Evolutionary conservation across 2,113 vertebrate species (phyloP).

Genomic region (Neomonachus schauinslandi): DNA sequence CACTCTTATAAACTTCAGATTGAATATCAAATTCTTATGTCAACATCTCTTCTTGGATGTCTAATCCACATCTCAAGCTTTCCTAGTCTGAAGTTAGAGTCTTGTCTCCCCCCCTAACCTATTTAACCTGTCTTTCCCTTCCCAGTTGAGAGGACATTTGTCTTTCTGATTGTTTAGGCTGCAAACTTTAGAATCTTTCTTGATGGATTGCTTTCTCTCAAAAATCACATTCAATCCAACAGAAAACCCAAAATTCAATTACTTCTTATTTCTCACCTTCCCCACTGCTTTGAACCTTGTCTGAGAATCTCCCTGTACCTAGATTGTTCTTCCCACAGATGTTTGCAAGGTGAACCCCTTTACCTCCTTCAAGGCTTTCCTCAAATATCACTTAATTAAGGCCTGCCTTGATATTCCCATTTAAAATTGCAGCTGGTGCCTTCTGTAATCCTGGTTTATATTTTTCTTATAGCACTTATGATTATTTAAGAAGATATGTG

Average conservation of each 20-base stretch:
- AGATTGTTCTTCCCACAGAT: not conserved
- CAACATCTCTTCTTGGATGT: not conserved
- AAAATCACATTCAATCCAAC: not conserved
- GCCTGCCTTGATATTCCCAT: not conserved
- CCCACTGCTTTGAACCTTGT: not conserved
- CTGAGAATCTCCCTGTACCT: not conserved
- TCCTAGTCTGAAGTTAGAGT: not conserved
- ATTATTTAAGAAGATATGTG: not conserved
- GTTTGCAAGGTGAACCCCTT: not conserved
- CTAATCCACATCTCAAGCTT: not conserved
- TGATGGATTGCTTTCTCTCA: not conserved
- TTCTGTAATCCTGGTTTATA: not conserved
- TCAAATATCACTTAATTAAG: not conserved
- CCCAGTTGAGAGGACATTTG: not conserved
- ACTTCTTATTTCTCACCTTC: not conserved
- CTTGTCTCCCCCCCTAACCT: fast-evolving
- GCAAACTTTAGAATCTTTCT: not conserved
- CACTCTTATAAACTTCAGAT: not conserved
- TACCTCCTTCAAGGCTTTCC: not conserved
- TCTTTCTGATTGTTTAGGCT: not conserved
- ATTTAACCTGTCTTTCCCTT: not conserved
- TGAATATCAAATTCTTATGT: not conserved
- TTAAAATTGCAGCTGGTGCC: not conserved
- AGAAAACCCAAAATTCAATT: not conserved
- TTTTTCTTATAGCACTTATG: not conserved